Conservation (phyloP, 2,888 invertebrate genomes). For the Aspidapion aeneum region DNA sequence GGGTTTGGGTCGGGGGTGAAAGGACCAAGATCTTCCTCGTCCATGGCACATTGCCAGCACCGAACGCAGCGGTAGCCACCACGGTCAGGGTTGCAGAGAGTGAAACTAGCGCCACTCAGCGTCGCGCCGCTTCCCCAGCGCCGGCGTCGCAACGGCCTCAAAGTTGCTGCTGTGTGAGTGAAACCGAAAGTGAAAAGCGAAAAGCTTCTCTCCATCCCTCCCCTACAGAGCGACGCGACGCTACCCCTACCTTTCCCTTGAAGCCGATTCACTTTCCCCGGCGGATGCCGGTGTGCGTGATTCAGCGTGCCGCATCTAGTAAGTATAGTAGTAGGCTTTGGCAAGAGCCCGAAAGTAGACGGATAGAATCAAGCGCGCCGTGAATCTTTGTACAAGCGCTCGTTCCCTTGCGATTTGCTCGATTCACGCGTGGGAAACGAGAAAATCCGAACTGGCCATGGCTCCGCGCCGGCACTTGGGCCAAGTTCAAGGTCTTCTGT, state of each 20-base stretch:
- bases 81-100: slow-evolving; percentile 47
- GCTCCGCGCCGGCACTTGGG: slow-evolving; percentile 49
- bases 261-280: slow-evolving; percentile 45
- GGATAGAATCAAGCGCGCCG: background rate
- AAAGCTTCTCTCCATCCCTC: slow-evolving; percentile 50
- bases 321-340: slow-evolving; percentile 23
- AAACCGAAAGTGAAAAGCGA: slow-evolving; percentile 51
- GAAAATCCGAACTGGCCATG: slow-evolving; percentile 24
- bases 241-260: slow-evolving; percentile 69
- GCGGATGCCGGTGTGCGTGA: slow-evolving; percentile 44
- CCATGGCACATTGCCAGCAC: background rate
- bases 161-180: slow-evolving; percentile 38
- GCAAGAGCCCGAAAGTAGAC: slow-evolving; percentile 8
- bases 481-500: slow-evolving; percentile 47
- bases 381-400: background rate
- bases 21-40: background rate
- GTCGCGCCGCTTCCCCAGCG: slow-evolving; percentile 35
- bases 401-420: slow-evolving; percentile 56
- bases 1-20: too few relatives aligned
- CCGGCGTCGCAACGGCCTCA: slow-evolving; percentile 36
- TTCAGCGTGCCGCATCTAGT: slow-evolving; percentile 15
- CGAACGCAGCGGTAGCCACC: slow-evolving; percentile 23
- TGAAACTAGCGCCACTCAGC: slow-evolving; percentile 39
- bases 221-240: slow-evolving; percentile 35
- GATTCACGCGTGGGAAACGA: slow-evolving; percentile 45